Evolutionary conservation across 2,113 vertebrate species (phyloP).

Genomic region (Oplegnathus fasciatus): DNA sequence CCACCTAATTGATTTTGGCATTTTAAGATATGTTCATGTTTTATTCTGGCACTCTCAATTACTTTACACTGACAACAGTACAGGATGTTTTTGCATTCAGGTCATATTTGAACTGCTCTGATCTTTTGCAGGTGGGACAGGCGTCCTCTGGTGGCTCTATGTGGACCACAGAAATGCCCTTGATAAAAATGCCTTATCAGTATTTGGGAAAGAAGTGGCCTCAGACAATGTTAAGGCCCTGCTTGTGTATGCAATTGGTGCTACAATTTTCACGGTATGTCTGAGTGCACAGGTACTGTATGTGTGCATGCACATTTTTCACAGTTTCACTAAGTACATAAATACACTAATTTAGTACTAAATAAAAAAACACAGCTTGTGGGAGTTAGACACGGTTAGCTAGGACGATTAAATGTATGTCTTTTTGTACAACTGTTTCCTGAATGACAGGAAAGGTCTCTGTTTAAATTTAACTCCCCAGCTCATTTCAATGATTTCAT

Average conservation of each 20-base stretch:
- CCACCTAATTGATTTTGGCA: background rate
- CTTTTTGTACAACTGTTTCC: background rate
- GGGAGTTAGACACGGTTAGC: background rate
- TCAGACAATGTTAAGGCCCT: slow-evolving; percentile 93
- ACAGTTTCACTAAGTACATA: background rate
- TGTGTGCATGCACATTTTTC: background rate
- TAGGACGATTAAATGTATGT: background rate
- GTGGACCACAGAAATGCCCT: slow-evolving; percentile 86
- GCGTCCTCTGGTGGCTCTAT: slow-evolving; percentile 96
- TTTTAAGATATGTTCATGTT: background rate
- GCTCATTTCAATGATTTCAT: background rate
- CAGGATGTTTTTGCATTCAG: background rate
- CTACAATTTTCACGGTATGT: slow-evolving; percentile 93
- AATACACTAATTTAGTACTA: background rate
- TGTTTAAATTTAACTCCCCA: background rate
- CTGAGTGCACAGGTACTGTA: background rate
- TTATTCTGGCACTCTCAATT: background rate
- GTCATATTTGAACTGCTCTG: background rate
- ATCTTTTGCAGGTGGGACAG: slow-evolving; percentile 88
- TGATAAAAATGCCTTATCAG: slow-evolving; percentile 67
- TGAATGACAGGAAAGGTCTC: background rate
- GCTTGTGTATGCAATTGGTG: slow-evolving; percentile 92
- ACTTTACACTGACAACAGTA: background rate
- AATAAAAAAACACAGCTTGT: background rate
- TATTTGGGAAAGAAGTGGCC: slow-evolving; percentile 88